A percentile compares a stretch with the other conserved stretches of the same genome.
phyloP scores from a whole-genome alignment of 2,888 invertebrate species.

The Orchestes rusci region DNA sequence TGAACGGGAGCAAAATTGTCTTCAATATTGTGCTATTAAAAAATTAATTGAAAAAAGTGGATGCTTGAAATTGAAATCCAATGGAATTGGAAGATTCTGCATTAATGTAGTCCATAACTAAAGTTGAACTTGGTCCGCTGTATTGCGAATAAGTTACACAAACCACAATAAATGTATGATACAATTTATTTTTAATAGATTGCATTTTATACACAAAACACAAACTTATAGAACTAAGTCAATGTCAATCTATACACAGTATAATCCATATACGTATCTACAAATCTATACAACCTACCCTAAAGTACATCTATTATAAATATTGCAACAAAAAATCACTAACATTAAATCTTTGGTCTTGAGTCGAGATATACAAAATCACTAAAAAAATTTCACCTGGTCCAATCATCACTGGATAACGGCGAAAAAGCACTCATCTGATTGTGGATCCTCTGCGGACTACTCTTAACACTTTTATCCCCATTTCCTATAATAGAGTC shows the following conservation, averaged over 20 bases:
- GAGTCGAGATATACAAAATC: conserved; percentile 24
- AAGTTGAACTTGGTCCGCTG: too few relatives aligned
- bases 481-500: conserved; percentile 53
- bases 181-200: too few relatives aligned
- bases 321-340: conserved; percentile 41
- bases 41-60: too few relatives aligned
- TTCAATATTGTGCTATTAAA: too few relatives aligned
- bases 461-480: conserved; percentile 30
- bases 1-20: too few relatives aligned
- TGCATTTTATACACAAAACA: too few relatives aligned
- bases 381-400: conserved; percentile 51
- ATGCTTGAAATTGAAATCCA: too few relatives aligned
- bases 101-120: too few relatives aligned
- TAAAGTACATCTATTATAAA: conserved; percentile 29
- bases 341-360: conserved; percentile 38
- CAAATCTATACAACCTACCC: conserved; percentile 3
- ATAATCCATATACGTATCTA: conserved; percentile 20
- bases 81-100: too few relatives aligned
- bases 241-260: conserved; percentile 19
- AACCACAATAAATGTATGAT: too few relatives aligned
- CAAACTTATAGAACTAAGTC: conserved; percentile 26
- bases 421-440: conserved; percentile 66
- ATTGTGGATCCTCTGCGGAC: conserved; percentile 40
- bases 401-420: conserved; percentile 55
- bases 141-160: too few relatives aligned